Percentiles rank a stretch among this genome's conserved stretches.
Conservation (phyloP, 2,113 vertebrate genomes). For the Mixornis gularis region DNA sequence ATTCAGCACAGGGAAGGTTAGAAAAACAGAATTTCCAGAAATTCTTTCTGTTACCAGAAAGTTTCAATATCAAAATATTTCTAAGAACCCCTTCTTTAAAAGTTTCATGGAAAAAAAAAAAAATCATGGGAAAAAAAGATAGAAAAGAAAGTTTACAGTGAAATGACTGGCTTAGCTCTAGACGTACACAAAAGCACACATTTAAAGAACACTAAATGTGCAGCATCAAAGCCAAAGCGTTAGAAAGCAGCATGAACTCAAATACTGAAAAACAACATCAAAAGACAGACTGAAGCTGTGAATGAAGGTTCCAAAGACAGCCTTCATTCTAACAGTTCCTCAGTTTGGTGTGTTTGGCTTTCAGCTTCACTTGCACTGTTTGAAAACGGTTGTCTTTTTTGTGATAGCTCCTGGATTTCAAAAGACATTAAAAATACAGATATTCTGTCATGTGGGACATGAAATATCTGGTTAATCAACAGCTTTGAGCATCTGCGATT, state of each 20-base stretch:
- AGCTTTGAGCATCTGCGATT: conserved; percentile 11
- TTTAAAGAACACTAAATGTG: neutral
- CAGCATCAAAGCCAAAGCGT: neutral
- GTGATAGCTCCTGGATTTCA: neutral
- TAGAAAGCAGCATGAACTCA: neutral
- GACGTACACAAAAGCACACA: neutral
- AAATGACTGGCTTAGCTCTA: neutral
- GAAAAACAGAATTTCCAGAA: neutral
- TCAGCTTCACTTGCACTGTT: neutral
- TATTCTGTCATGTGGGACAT: neutral
- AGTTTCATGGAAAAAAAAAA: neutral
- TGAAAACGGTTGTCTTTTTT: neutral
- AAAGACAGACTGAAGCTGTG: neutral
- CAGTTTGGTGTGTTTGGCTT: neutral
- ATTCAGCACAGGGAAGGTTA: neutral
- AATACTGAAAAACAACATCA: conserved; percentile 3
- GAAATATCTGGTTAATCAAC: conserved; percentile 24
- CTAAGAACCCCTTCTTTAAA: neutral
- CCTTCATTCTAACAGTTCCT: neutral
- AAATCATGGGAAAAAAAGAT: neutral
- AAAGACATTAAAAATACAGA: conserved; percentile 28
- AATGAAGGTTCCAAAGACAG: neutral
- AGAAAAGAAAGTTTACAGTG: neutral
- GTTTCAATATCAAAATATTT: neutral
- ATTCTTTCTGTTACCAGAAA: neutral